Conservation (phyloP, 1,140 invertebrate species). For the Trachelipus rathkii region DNA sequence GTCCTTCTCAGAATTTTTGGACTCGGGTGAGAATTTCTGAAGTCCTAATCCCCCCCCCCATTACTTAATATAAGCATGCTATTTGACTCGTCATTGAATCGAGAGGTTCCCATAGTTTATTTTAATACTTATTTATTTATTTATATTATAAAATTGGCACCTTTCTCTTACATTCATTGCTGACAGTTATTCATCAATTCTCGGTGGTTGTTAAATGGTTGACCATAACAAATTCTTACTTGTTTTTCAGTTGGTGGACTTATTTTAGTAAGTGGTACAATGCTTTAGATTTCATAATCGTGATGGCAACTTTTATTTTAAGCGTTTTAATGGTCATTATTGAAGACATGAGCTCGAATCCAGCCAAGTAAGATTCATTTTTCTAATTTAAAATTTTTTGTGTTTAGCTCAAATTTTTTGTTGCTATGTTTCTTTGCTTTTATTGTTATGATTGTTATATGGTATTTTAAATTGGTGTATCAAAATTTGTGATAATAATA, state of each 20-base stretch:
- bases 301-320: constrained; percentile 53
- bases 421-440: constrained; percentile 48
- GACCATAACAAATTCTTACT: not conserved
- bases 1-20: constrained; percentile 49
- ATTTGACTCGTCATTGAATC: too few relatives aligned
- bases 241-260: constrained; percentile 43
- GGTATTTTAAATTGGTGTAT: too few relatives aligned
- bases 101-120: too few relatives aligned
- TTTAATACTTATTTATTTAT: too few relatives aligned
- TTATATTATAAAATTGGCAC: too few relatives aligned
- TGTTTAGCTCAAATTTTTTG: not conserved
- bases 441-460: too few relatives aligned
- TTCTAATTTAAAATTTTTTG: not conserved
- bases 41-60: too few relatives aligned
- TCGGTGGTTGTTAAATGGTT: too few relatives aligned
- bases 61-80: too few relatives aligned
- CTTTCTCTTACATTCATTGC: too few relatives aligned
- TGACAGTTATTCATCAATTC: too few relatives aligned
- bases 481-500: not conserved
- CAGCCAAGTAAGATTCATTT: constrained; percentile 35
- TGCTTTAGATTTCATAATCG: constrained; percentile 53
- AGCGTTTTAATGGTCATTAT: constrained; percentile 50
- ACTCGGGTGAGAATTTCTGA: constrained; percentile 13
- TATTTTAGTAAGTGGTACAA: constrained; percentile 54
- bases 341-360: constrained; percentile 43